Percentiles rank a stretch among this genome's conserved stretches.
phyloP scores from a whole-genome alignment of 2,797 vertebrate species.

The Pseudomugil tenellus region DNA sequence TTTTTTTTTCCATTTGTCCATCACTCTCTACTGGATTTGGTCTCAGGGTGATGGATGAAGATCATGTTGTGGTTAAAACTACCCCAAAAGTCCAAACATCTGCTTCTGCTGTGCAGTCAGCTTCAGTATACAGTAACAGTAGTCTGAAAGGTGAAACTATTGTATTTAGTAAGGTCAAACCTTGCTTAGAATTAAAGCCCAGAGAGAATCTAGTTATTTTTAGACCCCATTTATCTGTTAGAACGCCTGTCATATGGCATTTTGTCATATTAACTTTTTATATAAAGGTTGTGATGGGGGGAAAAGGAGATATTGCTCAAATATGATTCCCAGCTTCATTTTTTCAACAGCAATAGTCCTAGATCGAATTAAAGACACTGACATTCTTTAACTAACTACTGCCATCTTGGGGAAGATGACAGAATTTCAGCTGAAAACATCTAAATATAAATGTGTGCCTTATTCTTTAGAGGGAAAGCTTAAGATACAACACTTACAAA shows the following conservation, averaged over 20 bases:
- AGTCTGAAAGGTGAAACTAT: background rate
- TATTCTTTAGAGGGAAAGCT: background rate
- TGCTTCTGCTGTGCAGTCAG: background rate
- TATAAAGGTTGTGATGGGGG: background rate
- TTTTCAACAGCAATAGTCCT: slow-evolving; percentile 16
- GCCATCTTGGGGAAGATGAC: slow-evolving; percentile 63
- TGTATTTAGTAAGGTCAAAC: background rate
- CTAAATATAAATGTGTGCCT: background rate
- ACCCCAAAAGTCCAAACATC: slow-evolving; percentile 10
- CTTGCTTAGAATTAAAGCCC: background rate
- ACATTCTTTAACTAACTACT: slow-evolving; percentile 50
- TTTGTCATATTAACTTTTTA: slow-evolving; percentile 3
- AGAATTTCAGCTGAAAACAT: slow-evolving; percentile 42
- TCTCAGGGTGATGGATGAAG: slow-evolving; percentile 24
- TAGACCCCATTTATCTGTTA: background rate
- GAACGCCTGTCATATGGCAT: slow-evolving; percentile 1
- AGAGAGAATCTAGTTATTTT: slow-evolving; percentile 2
- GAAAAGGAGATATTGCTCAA: background rate
- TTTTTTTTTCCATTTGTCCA: background rate
- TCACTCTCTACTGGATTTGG: too few species aligned
- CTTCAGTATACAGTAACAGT: slow-evolving; percentile 8
- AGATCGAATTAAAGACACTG: background rate
- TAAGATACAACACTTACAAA: background rate
- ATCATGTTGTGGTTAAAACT: slow-evolving; percentile 14
- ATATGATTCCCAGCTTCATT: background rate